phyloP scores from a whole-genome alignment of 2,888 invertebrate genomes.

The Lasioglossum calceatum region DNA sequence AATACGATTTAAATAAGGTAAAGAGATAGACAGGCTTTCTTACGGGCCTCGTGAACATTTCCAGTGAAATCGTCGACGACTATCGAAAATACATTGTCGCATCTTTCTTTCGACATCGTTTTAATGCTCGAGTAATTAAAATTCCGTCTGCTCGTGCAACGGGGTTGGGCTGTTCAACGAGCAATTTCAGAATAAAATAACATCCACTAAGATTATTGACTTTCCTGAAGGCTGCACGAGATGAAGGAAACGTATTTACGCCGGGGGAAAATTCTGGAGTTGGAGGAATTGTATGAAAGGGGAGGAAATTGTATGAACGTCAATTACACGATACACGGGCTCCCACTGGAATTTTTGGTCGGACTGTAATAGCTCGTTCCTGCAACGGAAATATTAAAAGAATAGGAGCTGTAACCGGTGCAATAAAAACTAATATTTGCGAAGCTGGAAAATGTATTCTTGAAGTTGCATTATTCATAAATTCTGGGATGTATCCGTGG shows the following conservation, averaged over 20 bases:
- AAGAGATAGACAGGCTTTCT: conserved; percentile 30
- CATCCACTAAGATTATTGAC: not conserved
- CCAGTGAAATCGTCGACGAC: not conserved
- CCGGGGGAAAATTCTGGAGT: not conserved
- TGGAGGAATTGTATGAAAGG: not conserved
- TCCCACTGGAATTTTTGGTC: not conserved
- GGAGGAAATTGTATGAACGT: not conserved
- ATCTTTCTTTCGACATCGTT: not conserved
- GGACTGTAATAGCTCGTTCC: not conserved
- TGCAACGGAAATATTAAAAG: not conserved
- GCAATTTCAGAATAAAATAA: not conserved
- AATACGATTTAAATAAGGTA: conserved; percentile 42
- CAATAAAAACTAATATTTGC: not conserved
- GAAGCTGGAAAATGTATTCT: not conserved
- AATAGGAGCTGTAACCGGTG: not conserved
- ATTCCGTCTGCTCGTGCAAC: not conserved
- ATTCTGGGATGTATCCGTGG: not conserved
- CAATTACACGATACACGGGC: not conserved
- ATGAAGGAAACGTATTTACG: not conserved
- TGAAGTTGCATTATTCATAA: not conserved
- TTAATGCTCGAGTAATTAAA: not conserved
- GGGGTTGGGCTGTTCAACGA: no score
- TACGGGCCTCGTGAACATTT: not conserved
- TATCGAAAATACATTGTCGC: not conserved
- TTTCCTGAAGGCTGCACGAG: not conserved